These are phyloP conservation scores for Drosophila aldrichi DNA, from an alignment of 2,888 invertebrate genomes.

Conservation along the genomic window DNA sequence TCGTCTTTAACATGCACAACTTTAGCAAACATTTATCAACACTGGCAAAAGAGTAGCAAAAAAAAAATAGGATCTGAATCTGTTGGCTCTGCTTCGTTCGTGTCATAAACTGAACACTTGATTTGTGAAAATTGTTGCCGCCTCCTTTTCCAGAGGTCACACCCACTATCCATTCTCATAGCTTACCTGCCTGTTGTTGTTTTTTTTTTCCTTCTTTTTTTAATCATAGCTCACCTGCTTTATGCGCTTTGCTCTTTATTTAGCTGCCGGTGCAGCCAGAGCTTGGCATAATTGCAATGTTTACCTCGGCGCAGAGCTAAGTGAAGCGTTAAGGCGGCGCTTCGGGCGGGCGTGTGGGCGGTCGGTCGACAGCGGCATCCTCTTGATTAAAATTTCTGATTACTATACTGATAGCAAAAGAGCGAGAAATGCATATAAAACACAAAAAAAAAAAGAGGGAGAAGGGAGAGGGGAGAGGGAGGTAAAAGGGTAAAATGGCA, in stretches of 20 bases:
- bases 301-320: conserved; percentile 70
- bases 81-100: conserved; percentile 12
- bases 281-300: conserved; percentile 76
- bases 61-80: conserved; percentile 20
- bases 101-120: conserved; percentile 70
- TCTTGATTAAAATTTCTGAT: conserved; percentile 80
- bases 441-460: conserved; percentile 26
- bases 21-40: conserved; percentile 57
- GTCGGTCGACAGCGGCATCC: conserved; percentile 33
- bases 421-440: conserved; percentile 66
- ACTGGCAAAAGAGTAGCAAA: conserved; percentile 11
- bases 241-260: conserved; percentile 58
- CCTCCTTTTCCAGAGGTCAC: conserved; percentile 24
- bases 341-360: conserved; percentile 9
- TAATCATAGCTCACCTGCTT: conserved; percentile 71
- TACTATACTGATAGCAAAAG: conserved; percentile 71
- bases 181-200: not conserved
- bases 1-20: conserved; percentile 15
- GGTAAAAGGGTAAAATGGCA: conserved; percentile 9
- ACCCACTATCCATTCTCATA: conserved; percentile 15
- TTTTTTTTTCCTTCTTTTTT: conserved; percentile 34
- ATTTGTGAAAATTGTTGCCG: conserved; percentile 64
- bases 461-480: not conserved
- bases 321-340: conserved; percentile 73
- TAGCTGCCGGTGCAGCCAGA: conserved; percentile 45